A percentile compares a stretch with the other conserved stretches of the same genome.
Conservation (phyloP, 2,888 invertebrate genomes). For the Sabatieria punctata region DNA sequence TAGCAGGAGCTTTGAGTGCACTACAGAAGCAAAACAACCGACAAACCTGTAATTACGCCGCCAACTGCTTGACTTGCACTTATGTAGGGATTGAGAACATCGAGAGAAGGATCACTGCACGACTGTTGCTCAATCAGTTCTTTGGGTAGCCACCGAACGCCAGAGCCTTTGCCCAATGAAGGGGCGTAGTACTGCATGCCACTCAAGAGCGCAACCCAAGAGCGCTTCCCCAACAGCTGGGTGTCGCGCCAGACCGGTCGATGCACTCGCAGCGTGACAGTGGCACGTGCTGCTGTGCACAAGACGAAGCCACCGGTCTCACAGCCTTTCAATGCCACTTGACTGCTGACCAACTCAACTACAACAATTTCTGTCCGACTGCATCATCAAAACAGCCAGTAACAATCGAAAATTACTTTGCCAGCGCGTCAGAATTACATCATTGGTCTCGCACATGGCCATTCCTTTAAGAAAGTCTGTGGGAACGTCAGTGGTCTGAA, state of each 20-base stretch:
- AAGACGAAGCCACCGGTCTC: slow-evolving; percentile 94
- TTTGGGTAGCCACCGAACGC: slow-evolving; percentile 86
- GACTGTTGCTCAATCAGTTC: slow-evolving; percentile 61
- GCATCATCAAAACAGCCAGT: not conserved
- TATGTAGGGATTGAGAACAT: slow-evolving; percentile 42
- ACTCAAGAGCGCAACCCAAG: slow-evolving; percentile 82
- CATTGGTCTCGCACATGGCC: slow-evolving; percentile 60
- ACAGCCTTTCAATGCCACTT: slow-evolving; percentile 73
- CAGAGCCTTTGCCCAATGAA: too few relatives aligned
- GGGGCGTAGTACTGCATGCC: slow-evolving; percentile 83
- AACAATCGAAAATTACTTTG: slow-evolving; percentile 49
- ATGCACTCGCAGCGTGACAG: slow-evolving; percentile 72
- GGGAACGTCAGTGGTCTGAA: slow-evolving; percentile 33
- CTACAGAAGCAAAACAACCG: slow-evolving; percentile 33
- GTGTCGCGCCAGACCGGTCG: slow-evolving; percentile 71
- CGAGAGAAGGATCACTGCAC: slow-evolving; percentile 12
- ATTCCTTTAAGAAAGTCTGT: slow-evolving; percentile 55
- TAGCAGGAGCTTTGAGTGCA: too few relatives aligned
- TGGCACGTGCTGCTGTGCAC: slow-evolving; percentile 83
- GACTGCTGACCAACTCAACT: slow-evolving; percentile 74
- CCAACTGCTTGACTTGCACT: slow-evolving; percentile 88
- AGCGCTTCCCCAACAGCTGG: slow-evolving; percentile 73
- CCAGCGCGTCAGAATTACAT: slow-evolving; percentile 82
- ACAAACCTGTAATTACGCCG: slow-evolving; percentile 77
- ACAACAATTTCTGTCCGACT: slow-evolving; percentile 14